Base-by-base conservation (phyloP, 2,888 invertebrate species). In the Ectemnius cavifrons region DNA sequence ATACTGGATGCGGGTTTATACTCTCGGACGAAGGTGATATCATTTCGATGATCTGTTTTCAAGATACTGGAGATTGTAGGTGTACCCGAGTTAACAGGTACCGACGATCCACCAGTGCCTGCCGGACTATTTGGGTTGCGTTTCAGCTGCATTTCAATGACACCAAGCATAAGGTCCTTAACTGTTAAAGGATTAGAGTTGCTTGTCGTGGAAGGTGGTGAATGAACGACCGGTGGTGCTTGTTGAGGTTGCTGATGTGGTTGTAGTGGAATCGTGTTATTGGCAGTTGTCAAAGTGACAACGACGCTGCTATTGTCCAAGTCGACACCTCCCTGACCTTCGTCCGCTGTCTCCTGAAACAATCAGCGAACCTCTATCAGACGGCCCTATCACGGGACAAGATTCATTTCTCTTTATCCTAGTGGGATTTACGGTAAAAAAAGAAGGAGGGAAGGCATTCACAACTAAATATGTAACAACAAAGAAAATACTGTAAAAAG, bases 271-370 rank as follows among this genome's bases (percentile, higher is more conserved):
- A 75, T 81, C 47, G 82, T 80, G 63, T 78, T 85, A 58, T 72
- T 84, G 52, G 87, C 85, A 62, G 87, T 84, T 64, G 88, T 86
- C 60, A 89, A 74, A 6, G 86, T 86, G 28, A 88, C 85, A 14
- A 87, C 85, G 20, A 86, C 85, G 70, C 85, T 86, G 61, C 84
- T 85, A 80, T 86, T 88, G 47, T 91, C 91, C 74, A 90, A 82
- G 82, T 92, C 92, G 79, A 90, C 86, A 75, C 91, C 91, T 79
- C 92, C 92, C 89, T 94, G 93, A 82, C 93, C 97, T 92, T 97
- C 97, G 89, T 97, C 97, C 63, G 97, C 97, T 78, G 97, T 97
- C 92, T 96, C 96, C 63, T 91, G 90, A 85, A 90, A 90, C 89
- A 89, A 89, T 83, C 84, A 82, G 78, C 83, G 85, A 80, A 88